Base-by-base conservation (phyloP, 2,113 vertebrate genomes). In the Pedionomus torquatus region DNA sequence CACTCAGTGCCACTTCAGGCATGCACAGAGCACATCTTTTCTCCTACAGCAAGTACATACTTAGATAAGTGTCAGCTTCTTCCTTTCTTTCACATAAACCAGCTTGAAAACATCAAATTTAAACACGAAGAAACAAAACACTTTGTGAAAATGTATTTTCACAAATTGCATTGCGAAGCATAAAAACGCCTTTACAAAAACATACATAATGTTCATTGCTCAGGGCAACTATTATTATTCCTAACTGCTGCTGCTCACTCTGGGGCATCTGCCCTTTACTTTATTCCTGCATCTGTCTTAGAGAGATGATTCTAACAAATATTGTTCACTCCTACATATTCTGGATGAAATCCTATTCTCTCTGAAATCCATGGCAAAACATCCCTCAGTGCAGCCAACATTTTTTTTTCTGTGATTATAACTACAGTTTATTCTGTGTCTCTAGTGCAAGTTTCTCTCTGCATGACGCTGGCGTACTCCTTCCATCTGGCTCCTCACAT, bases 401-500 rank as follows among this genome's bases (percentile, higher is more conserved):
- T 2, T 1, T 64, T 76, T 88, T 88, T 44, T 79, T 37, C 83
- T 66, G 44, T 85, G 84, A 91, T 84, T 91, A 72, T 76, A 87
- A 46, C 28, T 74, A 15, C 13, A 63, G n/a, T 69, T 95, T 65
- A 77, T 87, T 84, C 81, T 31, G 23, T 37, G 61, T 69, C 91
- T 94, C 87, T 69, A 54, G 63, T 69, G 52, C 79, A 82, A 82
- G 61, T 84, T 95, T 85, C 74, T 87, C 74, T 87, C 74, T 70
- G 72, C 37, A 20, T 1, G 16, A 87, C 0, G 7, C 52, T 80
- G 78, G 83, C 49, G 13, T 63, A 17, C 16, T 95, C 63, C n/a
- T 92, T 97, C 95, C 87, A 88, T 92, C 92, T 96, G 90, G 54
- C 68, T 87, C 60, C 55, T 81, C 70, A 55, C 43, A 51, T 81